Conservation (phyloP, 2,797 vertebrate genomes). For the Tangara arthus region DNA sequence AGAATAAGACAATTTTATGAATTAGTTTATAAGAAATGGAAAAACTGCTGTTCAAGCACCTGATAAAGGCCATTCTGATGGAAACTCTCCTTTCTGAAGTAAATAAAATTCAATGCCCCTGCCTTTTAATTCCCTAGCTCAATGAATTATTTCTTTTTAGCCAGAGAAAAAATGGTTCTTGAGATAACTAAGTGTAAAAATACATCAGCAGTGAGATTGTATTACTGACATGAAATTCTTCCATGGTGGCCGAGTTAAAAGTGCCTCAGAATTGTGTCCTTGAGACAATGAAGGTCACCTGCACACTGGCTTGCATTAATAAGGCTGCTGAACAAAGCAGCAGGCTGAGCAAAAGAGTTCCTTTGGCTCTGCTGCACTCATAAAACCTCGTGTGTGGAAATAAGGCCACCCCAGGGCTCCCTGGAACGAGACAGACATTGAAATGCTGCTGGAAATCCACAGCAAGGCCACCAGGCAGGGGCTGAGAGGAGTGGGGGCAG, state of each 20-base stretch:
- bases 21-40: neutral
- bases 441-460: neutral
- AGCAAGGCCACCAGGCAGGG: neutral
- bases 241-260: neutral
- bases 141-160: neutral
- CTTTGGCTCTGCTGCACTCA: neutral
- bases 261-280: neutral
- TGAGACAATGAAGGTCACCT: neutral
- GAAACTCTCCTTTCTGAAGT: neutral
- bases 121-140: neutral
- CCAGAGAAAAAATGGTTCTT: neutral
- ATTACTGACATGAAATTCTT: neutral
- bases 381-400: neutral
- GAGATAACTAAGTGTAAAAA: neutral
- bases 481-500: neutral
- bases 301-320: neutral
- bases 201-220: neutral
- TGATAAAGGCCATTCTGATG: neutral
- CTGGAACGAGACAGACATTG: neutral
- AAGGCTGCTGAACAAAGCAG: neutral
- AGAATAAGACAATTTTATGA: neutral
- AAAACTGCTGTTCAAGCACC: neutral
- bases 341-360: neutral
- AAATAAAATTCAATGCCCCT: neutral
- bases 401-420: neutral